A percentile compares a stretch with the other conserved stretches of the same genome.
Conservation (phyloP, 2,888 invertebrate species). For the Ditula angustiorana region DNA sequence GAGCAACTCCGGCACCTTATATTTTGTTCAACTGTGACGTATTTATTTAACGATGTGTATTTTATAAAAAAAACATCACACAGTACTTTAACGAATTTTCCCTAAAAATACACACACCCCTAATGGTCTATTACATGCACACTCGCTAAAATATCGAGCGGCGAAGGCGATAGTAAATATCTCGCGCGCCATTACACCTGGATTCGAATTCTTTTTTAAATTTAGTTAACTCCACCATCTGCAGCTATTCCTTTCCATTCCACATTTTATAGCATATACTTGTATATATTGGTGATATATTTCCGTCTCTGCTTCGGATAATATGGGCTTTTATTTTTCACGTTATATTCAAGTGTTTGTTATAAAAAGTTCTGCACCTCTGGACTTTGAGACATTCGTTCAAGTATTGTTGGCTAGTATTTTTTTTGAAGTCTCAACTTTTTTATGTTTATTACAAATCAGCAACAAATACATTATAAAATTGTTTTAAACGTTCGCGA, state of each 20-base stretch:
- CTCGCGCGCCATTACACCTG: constrained; percentile 39
- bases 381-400: background rate
- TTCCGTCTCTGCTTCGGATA: constrained; percentile 16
- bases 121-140: constrained; percentile 11
- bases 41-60: too few relatives aligned
- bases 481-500: too few relatives aligned
- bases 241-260: constrained; percentile 22
- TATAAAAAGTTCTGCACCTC: background rate
- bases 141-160: constrained; percentile 15
- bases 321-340: constrained; percentile 7
- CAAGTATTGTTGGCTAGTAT: too few relatives aligned
- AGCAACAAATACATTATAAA: too few relatives aligned
- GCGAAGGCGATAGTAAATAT: constrained; percentile 35
- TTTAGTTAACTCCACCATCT: constrained; percentile 38
- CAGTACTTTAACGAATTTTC: background rate
- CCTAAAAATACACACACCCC: background rate
- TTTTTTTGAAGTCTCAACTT: too few relatives aligned
- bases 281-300: constrained; percentile 31
- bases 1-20: too few relatives aligned
- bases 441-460: too few relatives aligned
- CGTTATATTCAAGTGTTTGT: constrained; percentile 2
- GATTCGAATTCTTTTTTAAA: constrained; percentile 39
- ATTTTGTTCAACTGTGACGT: too few relatives aligned
- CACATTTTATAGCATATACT: constrained; percentile 25
- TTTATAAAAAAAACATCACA: too few relatives aligned